Evolutionary conservation across 1,140 invertebrate genomes (phyloP).

Genomic region (Elysia chlorotica): DNA sequence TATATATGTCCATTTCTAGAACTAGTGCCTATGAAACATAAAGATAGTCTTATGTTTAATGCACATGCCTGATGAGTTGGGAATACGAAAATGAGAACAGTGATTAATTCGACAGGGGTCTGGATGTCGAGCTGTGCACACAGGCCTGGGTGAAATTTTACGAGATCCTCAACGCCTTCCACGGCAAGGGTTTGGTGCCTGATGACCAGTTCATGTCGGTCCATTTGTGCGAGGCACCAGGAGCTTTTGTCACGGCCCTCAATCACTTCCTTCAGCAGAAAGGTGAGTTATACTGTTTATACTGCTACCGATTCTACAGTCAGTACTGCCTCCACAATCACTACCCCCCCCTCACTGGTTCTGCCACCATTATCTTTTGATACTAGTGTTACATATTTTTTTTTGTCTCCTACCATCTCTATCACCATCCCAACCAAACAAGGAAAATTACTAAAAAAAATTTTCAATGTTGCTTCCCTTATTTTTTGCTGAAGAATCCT

Average conservation of each 20-base stretch:
- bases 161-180: slow-evolving; percentile 76
- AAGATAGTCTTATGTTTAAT: background rate
- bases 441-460: no score
- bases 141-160: slow-evolving; percentile 94
- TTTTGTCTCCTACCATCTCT: no score
- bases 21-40: background rate
- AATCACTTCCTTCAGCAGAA: slow-evolving; percentile 79
- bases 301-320: no score
- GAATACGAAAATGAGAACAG: no score
- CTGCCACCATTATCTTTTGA: no score
- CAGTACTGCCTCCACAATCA: no score
- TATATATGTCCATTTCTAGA: background rate
- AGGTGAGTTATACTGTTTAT: slow-evolving; percentile 39
- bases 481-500: no score
- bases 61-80: background rate
- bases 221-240: slow-evolving; percentile 94
- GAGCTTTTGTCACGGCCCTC: slow-evolving; percentile 86
- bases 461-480: no score
- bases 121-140: slow-evolving; percentile 55
- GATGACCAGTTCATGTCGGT: slow-evolving; percentile 69
- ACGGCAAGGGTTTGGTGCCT: slow-evolving; percentile 67
- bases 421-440: no score
- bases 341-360: no score
- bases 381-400: no score
- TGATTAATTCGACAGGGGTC: background rate